Evolutionary conservation across 2,113 vertebrate genomes (phyloP), one percentile per base, ranked within the genome.

Genomic region (Tachysurus vachellii): DNA sequence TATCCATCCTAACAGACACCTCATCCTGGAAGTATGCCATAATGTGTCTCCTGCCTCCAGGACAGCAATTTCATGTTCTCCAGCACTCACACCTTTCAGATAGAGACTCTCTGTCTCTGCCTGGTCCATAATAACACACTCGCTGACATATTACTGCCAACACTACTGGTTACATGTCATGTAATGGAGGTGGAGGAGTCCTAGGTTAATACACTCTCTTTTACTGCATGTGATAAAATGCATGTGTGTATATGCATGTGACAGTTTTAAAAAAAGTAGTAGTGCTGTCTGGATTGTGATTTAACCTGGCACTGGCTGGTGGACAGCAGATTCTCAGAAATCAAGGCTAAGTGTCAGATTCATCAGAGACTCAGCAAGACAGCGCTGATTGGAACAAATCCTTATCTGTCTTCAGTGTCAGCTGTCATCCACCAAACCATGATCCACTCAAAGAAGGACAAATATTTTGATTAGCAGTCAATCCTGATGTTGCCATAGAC

Each of bases 391-490:
- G 95, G 94, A 92, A 94, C 94, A 93, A 94, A 95, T 94, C 91
- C 93, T 88, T 75, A 71, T 93, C 94, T 93, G 93, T 91, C 93
- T 89, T 89, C 86, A 89, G 93, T 93, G 94, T 95, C 94, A 93
- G 94, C 91, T 94, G 94, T 94, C 92, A 93, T 94, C 94, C 93
- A 92, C 90, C 88, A 89, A 93, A 89, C 90, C 89, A 91, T 89
- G 91, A 87, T 64, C 89, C 53, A 28, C 93, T 90, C 89, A 93
- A 93, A 94, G 93, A 94, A 94, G 95, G 94, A 96, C 94, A 95
- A 95, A 95, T 94, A 94, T 95, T 95, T 95, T 94, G 94, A 96
- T 95, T 95, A 95, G 93, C 90, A 93, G 93, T 94, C 93, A 91
- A 89, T 92, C 93, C 94, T 93, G 93, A 94, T 93, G 94, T 94